Evolutionary conservation across 1,140 invertebrate genomes (phyloP).

Genomic region (Globodera ellingtonae): DNA sequence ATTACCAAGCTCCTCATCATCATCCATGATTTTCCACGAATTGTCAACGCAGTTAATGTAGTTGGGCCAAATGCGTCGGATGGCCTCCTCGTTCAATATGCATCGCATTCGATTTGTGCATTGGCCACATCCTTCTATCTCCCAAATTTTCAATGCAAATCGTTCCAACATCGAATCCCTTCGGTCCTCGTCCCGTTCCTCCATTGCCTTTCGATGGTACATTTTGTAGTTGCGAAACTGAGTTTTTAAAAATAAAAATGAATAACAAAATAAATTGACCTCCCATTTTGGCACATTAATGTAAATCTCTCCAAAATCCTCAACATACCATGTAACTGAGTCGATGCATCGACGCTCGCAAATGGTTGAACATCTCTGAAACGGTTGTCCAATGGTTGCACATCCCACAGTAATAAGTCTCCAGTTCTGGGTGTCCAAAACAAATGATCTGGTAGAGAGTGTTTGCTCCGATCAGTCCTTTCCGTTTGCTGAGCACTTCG

Average conservation of each 20-base stretch:
- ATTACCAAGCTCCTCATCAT: neutral
- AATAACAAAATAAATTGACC: slow-evolving; percentile 1
- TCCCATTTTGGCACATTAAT: no score
- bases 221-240: slow-evolving; percentile 46
- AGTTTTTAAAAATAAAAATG: slow-evolving; percentile 12
- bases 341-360: slow-evolving; percentile 38
- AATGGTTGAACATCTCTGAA: slow-evolving; percentile 33
- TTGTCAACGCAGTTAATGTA: slow-evolving; percentile 35
- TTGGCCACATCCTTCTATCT: slow-evolving; percentile 37
- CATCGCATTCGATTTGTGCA: slow-evolving; percentile 40
- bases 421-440: slow-evolving; percentile 41
- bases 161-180: slow-evolving; percentile 34
- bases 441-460: slow-evolving; percentile 45
- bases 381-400: slow-evolving; percentile 43
- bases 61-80: slow-evolving; percentile 36
- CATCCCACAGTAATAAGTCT: slow-evolving; percentile 40
- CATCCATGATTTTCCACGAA: slow-evolving; percentile 36
- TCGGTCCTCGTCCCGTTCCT: slow-evolving; percentile 29
- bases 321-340: slow-evolving; percentile 38
- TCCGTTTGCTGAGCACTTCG: slow-evolving; percentile 35
- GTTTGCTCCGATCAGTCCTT: slow-evolving; percentile 28
- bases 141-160: slow-evolving; percentile 38
- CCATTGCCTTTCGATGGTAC: slow-evolving; percentile 38
- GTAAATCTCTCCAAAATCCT: no score
- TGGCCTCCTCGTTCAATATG: slow-evolving; percentile 41